Evolutionary conservation across 2,113 vertebrate species (phyloP).

Genomic region (Varanus komodoensis): DNA sequence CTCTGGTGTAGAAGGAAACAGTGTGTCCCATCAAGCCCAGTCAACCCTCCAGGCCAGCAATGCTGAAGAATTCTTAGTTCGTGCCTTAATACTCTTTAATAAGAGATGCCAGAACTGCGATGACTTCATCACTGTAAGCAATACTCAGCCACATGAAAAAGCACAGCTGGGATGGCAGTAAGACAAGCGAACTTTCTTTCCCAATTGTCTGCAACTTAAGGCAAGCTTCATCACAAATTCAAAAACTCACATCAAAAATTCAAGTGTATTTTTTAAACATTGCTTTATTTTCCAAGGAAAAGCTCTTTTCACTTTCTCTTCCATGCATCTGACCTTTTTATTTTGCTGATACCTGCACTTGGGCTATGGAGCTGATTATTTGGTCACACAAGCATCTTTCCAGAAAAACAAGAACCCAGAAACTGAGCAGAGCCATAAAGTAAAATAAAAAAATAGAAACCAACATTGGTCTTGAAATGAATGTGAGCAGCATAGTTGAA

Average conservation of each 20-base stretch:
- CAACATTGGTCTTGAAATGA: neutral
- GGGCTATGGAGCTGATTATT: constrained; percentile 44
- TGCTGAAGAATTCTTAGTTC: neutral
- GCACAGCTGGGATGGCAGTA: constrained; percentile 8
- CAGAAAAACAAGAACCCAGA: constrained; percentile 36
- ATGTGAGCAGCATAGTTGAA: neutral
- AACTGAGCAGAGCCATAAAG: constrained; percentile 45
- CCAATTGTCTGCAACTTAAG: constrained; percentile 30
- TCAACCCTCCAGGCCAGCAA: neutral
- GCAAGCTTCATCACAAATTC: constrained; percentile 32
- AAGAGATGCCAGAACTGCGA: neutral
- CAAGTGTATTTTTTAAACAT: constrained; percentile 31
- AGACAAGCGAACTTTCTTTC: constrained; percentile 20
- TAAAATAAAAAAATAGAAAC: constrained; percentile 41
- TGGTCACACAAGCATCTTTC: constrained; percentile 45
- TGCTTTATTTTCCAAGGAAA: constrained; percentile 31
- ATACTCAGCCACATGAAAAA: neutral
- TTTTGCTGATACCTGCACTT: constrained; percentile 52
- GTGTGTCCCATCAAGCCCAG: neutral
- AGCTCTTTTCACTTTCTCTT: constrained; percentile 47
- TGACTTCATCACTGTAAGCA: neutral
- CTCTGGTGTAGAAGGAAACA: too few relatives aligned
- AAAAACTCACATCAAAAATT: constrained; percentile 30
- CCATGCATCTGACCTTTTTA: constrained; percentile 30
- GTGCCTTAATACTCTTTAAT: neutral